Conservation (phyloP, 2,797 vertebrate genomes). For the Buphagus erythrorhynchus region DNA sequence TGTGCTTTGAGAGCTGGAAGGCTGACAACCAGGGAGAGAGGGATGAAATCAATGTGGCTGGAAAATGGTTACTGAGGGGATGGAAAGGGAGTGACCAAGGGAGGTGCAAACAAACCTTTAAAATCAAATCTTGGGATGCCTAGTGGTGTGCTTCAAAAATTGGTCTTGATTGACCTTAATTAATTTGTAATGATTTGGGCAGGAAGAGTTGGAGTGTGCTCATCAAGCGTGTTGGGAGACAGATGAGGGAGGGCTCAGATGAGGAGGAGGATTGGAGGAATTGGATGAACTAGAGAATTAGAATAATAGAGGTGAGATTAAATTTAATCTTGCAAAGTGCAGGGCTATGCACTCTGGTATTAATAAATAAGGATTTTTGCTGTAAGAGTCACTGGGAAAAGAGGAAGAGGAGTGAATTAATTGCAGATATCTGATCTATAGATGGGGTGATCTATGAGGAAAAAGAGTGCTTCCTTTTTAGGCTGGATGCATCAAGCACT, state of each 20-base stretch:
- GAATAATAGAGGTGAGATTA: neutral
- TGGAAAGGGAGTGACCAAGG: neutral
- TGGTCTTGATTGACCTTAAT: neutral
- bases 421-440: neutral
- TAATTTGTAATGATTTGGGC: neutral
- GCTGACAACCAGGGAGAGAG: neutral
- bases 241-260: neutral
- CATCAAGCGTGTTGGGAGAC: neutral
- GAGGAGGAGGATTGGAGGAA: neutral
- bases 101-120: neutral
- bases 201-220: neutral
- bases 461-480: neutral
- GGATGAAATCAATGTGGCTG: neutral
- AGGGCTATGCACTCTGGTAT: neutral
- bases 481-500: neutral
- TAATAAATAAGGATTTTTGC: constrained; percentile 14
- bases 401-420: neutral
- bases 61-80: neutral
- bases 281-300: neutral
- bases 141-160: neutral
- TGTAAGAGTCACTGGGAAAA: neutral
- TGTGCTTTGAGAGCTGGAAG: neutral
- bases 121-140: neutral
- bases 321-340: constrained; percentile 15
- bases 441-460: neutral